These are phyloP conservation scores for Tinea trinotella DNA, from an alignment of 2,888 invertebrate genomes.

Conservation along the genomic window DNA sequence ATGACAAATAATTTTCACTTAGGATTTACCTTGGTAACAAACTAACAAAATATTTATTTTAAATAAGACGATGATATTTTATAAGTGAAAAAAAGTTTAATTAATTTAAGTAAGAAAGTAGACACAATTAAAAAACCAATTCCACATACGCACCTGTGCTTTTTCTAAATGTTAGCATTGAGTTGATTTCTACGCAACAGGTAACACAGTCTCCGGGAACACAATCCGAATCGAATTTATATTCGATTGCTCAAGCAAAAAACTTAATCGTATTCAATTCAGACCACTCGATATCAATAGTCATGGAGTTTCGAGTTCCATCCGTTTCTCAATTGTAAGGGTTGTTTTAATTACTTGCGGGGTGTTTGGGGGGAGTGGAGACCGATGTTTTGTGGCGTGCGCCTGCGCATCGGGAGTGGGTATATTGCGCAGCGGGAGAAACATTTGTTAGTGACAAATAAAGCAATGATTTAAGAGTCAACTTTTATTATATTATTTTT, in stretches of 20 bases:
- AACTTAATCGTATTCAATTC: conserved; percentile 50
- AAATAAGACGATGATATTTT: no score
- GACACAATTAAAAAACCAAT: background rate
- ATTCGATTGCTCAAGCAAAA: conserved; percentile 55
- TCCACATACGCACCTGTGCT: background rate
- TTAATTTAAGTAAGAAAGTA: no score
- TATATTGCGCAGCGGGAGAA: conserved; percentile 7
- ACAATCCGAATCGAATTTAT: conserved; percentile 56
- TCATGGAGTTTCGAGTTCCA: conserved; percentile 43
- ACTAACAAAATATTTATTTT: no score
- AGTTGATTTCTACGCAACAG: conserved; percentile 15
- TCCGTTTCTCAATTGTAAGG: conserved; percentile 29
- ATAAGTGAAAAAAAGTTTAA: no score
- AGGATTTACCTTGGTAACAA: no score
- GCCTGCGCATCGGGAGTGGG: conserved; percentile 6
- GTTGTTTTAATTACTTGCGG: conserved; percentile 50
- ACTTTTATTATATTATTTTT: background rate
- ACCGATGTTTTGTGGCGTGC: conserved; percentile 12
- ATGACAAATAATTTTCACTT: no score
- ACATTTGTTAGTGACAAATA: conserved; percentile 15
- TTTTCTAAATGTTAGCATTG: background rate
- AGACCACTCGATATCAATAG: conserved; percentile 60
- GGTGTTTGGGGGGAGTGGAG: background rate
- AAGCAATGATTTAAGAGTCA: background rate
- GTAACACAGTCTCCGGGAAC: conserved; percentile 28